A percentile compares a stretch with the other conserved stretches of the same genome.
phyloP scores from a whole-genome alignment of 2,797 vertebrate species.

The Enteromius treurensis region DNA sequence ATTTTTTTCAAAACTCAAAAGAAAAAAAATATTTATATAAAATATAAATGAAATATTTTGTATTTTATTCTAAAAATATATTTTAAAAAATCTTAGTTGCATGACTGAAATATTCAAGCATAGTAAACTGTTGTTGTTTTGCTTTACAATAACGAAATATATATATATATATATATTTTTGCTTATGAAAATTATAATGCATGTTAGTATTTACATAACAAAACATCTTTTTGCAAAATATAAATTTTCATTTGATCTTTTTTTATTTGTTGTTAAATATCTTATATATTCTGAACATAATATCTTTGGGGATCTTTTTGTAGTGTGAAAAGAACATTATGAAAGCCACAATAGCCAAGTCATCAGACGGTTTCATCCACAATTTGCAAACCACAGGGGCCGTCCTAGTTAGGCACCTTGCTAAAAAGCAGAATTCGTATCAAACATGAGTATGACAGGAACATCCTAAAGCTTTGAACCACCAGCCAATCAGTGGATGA shows the following conservation, averaged over 20 bases:
- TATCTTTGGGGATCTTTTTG: neutral
- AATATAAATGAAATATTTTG: too few relatives aligned
- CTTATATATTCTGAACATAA: neutral
- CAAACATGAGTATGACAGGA: neutral
- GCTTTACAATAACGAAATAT: neutral
- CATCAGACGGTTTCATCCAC: neutral
- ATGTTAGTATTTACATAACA: neutral
- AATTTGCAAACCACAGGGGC: neutral
- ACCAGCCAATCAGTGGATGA: conserved; percentile 39
- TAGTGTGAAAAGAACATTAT: neutral
- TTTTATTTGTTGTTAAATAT: neutral
- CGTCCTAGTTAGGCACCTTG: neutral
- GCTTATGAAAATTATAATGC: neutral
- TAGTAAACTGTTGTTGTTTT: neutral
- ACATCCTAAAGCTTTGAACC: conserved; percentile 20
- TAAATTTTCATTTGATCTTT: neutral
- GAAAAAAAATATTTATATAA: too few relatives aligned
- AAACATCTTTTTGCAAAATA: neutral
- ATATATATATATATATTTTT: too few relatives aligned
- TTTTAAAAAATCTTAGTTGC: neutral
- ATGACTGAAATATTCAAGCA: neutral
- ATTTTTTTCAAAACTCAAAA: too few relatives aligned
- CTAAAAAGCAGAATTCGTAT: conserved; percentile 15
- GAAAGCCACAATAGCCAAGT: neutral
- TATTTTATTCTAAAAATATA: neutral